Percentiles rank a stretch among this genome's conserved stretches.
Evolutionary conservation across 2,113 vertebrate species (phyloP).

Genomic region (Rhineura floridana): DNA sequence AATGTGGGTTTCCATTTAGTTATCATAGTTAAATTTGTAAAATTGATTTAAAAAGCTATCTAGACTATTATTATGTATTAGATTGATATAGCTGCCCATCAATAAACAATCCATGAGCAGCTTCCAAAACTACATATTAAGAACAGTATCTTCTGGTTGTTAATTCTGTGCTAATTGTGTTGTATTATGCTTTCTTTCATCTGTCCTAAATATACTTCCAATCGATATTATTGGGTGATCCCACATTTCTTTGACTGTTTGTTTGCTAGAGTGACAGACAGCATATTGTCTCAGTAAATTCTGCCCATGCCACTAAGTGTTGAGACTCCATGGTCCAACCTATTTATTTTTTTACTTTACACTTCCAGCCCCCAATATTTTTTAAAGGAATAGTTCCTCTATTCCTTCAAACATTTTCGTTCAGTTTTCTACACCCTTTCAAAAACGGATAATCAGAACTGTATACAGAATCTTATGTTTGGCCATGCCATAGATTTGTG

Average conservation of each 20-base stretch:
- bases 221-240: too few species aligned
- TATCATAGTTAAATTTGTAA: background rate
- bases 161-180: too few species aligned
- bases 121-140: too few species aligned
- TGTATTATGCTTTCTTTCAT: background rate
- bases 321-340: background rate
- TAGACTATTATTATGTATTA: background rate
- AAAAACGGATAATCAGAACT: background rate
- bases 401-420: background rate
- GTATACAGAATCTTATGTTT: too few species aligned
- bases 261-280: background rate
- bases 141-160: too few species aligned
- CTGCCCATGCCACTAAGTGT: background rate
- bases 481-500: too few species aligned
- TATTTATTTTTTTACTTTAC: accelerated
- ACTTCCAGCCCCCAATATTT: background rate
- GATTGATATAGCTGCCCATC: too few species aligned
- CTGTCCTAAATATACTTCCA: background rate
- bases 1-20: background rate
- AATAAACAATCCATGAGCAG: too few species aligned
- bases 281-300: background rate
- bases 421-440: background rate
- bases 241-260: too few species aligned
- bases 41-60: background rate
- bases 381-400: background rate